These are phyloP conservation scores for Volucella inanis DNA, from an alignment of 2,888 invertebrate genomes.

Conservation along the genomic window DNA sequence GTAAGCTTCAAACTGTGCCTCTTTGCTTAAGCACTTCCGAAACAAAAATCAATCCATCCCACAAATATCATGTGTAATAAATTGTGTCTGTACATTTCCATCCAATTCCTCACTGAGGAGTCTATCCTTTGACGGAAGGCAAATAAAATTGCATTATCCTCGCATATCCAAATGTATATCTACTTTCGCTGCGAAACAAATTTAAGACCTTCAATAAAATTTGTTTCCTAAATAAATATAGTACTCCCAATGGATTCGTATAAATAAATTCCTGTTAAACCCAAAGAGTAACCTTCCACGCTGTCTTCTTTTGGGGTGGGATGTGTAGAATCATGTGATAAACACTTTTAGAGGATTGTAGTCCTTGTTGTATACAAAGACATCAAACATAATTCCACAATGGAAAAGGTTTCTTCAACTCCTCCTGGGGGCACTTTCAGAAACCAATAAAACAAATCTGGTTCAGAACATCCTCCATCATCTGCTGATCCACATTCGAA, in stretches of 20 bases:
- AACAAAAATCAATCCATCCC: no score
- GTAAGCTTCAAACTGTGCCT: no score
- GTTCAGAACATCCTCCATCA: background rate
- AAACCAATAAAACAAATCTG: constrained; percentile 37
- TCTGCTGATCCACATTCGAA: background rate
- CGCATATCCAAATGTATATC: background rate
- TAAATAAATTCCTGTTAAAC: constrained; percentile 15
- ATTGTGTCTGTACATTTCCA: background rate
- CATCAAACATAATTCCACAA: constrained; percentile 17
- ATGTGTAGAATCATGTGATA: constrained; percentile 27
- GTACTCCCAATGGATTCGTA: background rate
- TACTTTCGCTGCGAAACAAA: background rate
- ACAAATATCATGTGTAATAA: background rate
- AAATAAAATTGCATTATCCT: constrained; percentile 17
- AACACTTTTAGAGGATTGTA: constrained; percentile 12
- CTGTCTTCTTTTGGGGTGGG: no score
- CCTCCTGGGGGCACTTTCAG: constrained; percentile 14
- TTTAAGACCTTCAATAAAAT: constrained; percentile 32
- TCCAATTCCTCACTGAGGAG: background rate
- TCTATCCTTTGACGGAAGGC: background rate
- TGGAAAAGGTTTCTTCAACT: background rate
- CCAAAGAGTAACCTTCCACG: background rate
- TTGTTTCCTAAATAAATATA: constrained; percentile 32
- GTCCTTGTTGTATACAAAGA: background rate
- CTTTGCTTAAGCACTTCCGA: no score